Base-by-base conservation (phyloP, 2,888 invertebrate genomes). In the Lasiommata megera region DNA sequence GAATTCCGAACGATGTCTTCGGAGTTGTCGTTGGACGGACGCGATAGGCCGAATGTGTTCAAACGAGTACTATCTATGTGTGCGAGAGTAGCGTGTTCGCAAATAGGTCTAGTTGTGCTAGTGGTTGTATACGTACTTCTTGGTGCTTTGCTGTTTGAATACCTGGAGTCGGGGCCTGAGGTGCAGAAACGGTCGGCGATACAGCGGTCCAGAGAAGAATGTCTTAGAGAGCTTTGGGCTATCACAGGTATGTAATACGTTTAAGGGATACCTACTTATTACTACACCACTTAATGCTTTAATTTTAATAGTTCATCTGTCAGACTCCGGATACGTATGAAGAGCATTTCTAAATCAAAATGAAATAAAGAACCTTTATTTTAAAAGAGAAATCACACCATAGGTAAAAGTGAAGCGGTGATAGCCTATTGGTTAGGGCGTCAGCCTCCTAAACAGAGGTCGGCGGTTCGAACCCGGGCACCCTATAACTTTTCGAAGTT, bases 91-190 rank as follows among this genome's bases (percentile, higher is more conserved):
- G 91, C 94, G 16, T 94, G 93, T 76, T 94, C 94, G 9, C 94
- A 94, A 79, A 78, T 94, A 44, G 95, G 95, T 9, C 86, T 95
- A 61, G 94, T 95, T 76, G 88, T 93, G 23, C 82, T 96, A 57
- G 96, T 96, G 65, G 92, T 95, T 59, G 92, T 92, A 53, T 96
- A 96, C 79, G 94, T 95, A 63, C 91, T 95, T 60, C 87, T 94
- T 68, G 96, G 96, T 55, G 96, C 95, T 38, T 84, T 95, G 67
- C 91, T 96, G 65, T 96, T 96, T 80, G 94, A 94, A 72, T 91
- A 93, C 64, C 86, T 96, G 71, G 96, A 96, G 80, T 93, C 94
- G 11, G 94, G 93, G n/a, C 92, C 93, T 61, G 93, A 93, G 69
- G 88, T 93, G 65, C 91, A 93, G 69, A 93, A 94, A 75, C 90